Percentiles rank a stretch among this genome's conserved stretches.
phyloP scores from a whole-genome alignment of 2,113 vertebrate species.

The Merops nubicus region DNA sequence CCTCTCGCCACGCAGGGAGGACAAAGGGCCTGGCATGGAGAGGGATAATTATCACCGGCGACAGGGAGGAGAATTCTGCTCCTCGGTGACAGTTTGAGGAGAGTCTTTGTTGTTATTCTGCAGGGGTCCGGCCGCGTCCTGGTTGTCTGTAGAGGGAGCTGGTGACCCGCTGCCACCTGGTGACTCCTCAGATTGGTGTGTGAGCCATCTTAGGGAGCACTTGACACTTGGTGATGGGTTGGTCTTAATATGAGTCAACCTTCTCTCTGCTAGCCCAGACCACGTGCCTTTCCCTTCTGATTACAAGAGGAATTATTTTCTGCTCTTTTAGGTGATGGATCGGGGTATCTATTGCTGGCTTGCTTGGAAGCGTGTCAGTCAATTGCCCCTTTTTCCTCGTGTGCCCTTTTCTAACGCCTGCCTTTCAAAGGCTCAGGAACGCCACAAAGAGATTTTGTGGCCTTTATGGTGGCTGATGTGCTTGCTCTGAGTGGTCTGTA shows the following conservation, averaged over 20 bases:
- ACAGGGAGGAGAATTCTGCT: background rate
- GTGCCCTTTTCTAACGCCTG: background rate
- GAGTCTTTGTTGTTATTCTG: constrained; percentile 44
- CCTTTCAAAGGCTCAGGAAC: background rate
- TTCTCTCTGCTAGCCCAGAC: background rate
- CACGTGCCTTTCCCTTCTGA: background rate
- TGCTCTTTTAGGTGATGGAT: background rate
- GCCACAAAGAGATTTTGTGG: background rate
- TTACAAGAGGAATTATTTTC: constrained; percentile 6
- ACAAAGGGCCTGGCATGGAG: background rate
- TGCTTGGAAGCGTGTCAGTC: constrained; percentile 27
- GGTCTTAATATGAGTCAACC: constrained; percentile 29
- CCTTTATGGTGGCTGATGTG: background rate
- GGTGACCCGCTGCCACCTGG: constrained; percentile 61
- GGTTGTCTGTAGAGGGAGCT: constrained; percentile 68
- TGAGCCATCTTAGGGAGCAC: constrained; percentile 53
- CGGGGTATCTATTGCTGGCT: background rate
- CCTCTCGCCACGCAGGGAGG: background rate
- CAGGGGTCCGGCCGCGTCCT: constrained; percentile 53
- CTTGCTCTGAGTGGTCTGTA: background rate
- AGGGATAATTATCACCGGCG: background rate
- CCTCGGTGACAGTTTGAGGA: background rate
- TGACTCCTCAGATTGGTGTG: constrained; percentile 42
- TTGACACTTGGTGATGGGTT: constrained; percentile 49
- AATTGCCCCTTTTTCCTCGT: background rate